Conservation (phyloP, 1,140 invertebrate genomes). For the Hylaeus volcanicus region DNA sequence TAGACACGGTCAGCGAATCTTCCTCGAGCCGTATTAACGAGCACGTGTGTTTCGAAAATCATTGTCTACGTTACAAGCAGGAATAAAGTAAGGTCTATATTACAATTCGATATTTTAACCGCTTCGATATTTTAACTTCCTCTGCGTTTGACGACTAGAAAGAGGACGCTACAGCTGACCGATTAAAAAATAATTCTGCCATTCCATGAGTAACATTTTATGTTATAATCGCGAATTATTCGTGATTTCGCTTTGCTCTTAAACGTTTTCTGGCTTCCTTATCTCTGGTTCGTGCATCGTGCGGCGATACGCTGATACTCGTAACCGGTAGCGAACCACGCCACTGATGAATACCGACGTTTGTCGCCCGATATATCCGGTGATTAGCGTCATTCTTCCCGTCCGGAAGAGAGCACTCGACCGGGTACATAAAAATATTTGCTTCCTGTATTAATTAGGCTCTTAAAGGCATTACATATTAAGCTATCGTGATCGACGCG, state of each 20-base stretch:
- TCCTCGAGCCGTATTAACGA: no score
- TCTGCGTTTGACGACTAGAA: no score
- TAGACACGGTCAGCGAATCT: no score
- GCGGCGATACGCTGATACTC: slow-evolving; percentile 1
- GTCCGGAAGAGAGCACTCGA: neutral
- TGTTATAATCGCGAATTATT: neutral
- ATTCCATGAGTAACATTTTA: neutral
- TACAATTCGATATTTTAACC: no score
- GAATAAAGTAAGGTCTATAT: no score
- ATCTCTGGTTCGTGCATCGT: slow-evolving; percentile 13
- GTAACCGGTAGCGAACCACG: slow-evolving; percentile 7
- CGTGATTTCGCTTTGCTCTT: neutral
- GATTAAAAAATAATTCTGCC: no score
- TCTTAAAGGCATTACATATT: neutral
- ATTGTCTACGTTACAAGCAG: no score
- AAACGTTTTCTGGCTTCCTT: slow-evolving; percentile 1
- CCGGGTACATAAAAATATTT: neutral
- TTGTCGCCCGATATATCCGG: slow-evolving; percentile 34
- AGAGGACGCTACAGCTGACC: no score
- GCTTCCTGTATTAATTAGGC: slow-evolving; percentile 17
- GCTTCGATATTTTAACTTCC: no score
- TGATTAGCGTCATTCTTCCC: slow-evolving; percentile 26
- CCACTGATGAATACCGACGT: slow-evolving; percentile 20
- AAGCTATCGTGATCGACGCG: neutral
- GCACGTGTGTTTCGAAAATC: no score